Evolutionary conservation across 2,888 invertebrate genomes (phyloP).

Genomic region (Polydrusus pterygomalis): DNA sequence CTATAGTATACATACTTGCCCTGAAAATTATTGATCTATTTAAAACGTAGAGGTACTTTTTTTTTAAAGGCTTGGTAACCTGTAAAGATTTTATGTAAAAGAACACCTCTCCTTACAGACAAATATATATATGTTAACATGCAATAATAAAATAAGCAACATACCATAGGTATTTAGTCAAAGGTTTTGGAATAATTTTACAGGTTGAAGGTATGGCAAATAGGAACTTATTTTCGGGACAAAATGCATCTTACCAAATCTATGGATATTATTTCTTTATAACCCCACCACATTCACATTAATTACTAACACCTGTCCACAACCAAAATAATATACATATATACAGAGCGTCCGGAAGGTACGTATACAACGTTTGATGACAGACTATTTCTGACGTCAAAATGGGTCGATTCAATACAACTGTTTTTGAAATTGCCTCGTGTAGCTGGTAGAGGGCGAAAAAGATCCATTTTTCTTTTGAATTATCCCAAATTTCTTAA

Average conservation of each 20-base stretch:
- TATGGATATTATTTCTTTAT: constrained; percentile 51
- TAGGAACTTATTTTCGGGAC: constrained; percentile 47
- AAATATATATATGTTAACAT: constrained; percentile 33
- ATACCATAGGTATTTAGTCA: constrained; percentile 40
- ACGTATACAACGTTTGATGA: too few species aligned
- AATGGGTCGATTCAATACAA: too few species aligned
- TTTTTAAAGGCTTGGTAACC: constrained; percentile 3
- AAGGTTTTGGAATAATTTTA: constrained; percentile 42
- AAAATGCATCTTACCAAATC: constrained; percentile 56
- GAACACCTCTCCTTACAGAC: constrained; percentile 31
- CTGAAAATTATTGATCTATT: constrained; percentile 42
- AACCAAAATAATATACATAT: background rate
- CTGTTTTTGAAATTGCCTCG: too few species aligned
- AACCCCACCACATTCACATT: constrained; percentile 30
- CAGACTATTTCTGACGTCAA: too few species aligned
- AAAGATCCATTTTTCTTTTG: too few species aligned
- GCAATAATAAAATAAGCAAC: constrained; percentile 49
- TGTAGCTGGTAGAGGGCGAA: too few species aligned
- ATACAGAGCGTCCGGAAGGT: too few species aligned
- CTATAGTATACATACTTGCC: constrained; percentile 50
- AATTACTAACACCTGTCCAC: background rate
- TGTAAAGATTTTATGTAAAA: background rate
- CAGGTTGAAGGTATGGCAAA: constrained; percentile 34
- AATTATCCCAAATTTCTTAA: too few species aligned
- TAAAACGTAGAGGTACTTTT: background rate